phyloP scores from a whole-genome alignment of 2,888 invertebrate genomes.

The Drosophila fulvimacula region DNA sequence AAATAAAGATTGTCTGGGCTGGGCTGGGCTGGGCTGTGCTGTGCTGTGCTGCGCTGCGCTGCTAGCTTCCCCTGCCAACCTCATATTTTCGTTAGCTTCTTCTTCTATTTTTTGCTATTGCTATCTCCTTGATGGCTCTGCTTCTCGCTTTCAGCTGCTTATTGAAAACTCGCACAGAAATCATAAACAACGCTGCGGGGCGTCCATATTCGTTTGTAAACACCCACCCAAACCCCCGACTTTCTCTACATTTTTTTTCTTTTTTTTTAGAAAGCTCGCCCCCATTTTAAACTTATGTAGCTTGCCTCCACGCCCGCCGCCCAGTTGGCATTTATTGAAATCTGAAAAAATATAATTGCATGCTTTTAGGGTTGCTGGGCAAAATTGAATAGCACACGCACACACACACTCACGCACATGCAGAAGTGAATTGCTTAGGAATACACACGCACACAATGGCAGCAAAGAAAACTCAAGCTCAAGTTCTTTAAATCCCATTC shows the following conservation, averaged over 20 bases:
- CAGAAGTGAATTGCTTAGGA: constrained; percentile 23
- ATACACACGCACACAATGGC: constrained; percentile 14
- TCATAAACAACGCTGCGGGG: constrained; percentile 76
- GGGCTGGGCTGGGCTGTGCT: not conserved
- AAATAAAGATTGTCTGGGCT: constrained; percentile 46
- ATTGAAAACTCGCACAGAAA: constrained; percentile 73
- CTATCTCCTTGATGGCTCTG: constrained; percentile 28
- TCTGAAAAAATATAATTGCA: constrained; percentile 73
- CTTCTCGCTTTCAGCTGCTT: constrained; percentile 62
- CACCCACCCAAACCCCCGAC: not conserved
- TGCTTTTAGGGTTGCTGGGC: constrained; percentile 72
- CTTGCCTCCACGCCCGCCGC: not conserved
- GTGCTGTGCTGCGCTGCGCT: not conserved
- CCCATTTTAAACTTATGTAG: constrained; percentile 3
- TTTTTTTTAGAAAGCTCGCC: not conserved
- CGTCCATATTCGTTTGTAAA: constrained; percentile 53
- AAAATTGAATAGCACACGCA: constrained; percentile 62
- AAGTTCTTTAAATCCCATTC: constrained; percentile 22
- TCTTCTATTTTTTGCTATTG: constrained; percentile 7
- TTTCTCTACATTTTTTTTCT: not conserved
- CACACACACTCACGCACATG: constrained; percentile 7
- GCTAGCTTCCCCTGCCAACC: not conserved
- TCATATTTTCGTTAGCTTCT: constrained; percentile 13
- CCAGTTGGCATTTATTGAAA: constrained; percentile 74
- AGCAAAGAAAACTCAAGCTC: constrained; percentile 6